Evolutionary conservation across 2,113 vertebrate genomes (phyloP).

Genomic region (Colaptes auratus): DNA sequence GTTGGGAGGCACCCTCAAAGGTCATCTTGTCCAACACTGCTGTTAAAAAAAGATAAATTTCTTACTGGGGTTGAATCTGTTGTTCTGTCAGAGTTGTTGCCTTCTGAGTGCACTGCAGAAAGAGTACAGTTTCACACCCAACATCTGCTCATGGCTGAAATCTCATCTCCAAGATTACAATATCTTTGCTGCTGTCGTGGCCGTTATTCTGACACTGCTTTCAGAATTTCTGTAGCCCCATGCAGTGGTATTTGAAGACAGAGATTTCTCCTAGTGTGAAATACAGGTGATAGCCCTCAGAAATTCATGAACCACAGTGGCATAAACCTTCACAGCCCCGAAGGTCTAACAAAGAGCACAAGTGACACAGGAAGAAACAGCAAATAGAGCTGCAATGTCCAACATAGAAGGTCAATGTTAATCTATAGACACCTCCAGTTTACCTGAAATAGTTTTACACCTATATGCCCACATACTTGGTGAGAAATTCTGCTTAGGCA

Average conservation of each 20-base stretch:
- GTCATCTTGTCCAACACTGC: too few species aligned
- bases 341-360: background rate
- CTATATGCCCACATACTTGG: background rate
- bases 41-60: background rate
- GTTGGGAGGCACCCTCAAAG: too few species aligned
- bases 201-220: background rate
- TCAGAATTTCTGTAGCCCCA: background rate
- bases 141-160: background rate
- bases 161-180: background rate
- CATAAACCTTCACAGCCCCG: background rate
- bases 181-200: background rate
- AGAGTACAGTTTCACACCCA: background rate
- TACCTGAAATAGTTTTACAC: background rate
- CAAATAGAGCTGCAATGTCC: background rate
- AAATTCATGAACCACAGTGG: background rate
- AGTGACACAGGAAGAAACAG: background rate
- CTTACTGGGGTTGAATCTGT: background rate
- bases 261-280: background rate
- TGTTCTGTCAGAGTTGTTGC: background rate
- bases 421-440: background rate
- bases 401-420: background rate
- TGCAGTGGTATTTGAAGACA: background rate
- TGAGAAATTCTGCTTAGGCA: background rate
- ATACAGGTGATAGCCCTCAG: background rate
- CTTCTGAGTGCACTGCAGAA: background rate